Evolutionary conservation across 2,888 invertebrate species (phyloP).

Genomic region (Callinectes sapidus): DNA sequence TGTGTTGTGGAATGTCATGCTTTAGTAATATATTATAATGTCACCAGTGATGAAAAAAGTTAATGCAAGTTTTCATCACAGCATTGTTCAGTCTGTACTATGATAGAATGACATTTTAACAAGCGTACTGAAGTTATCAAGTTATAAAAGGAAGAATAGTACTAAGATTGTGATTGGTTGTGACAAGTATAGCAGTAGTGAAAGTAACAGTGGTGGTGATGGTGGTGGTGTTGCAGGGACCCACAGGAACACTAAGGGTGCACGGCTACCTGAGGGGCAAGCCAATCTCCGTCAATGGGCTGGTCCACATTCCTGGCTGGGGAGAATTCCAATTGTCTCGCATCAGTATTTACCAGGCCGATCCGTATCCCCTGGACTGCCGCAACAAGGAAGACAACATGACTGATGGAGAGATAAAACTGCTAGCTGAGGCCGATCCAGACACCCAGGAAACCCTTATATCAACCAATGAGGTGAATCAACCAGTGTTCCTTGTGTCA

Average conservation of each 20-base stretch:
- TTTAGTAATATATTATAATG: too few relatives aligned
- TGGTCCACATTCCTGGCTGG: slow-evolving; percentile 93
- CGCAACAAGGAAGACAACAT: slow-evolving; percentile 34
- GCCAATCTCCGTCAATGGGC: slow-evolving; percentile 88
- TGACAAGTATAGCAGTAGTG: background rate
- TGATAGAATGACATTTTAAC: too few relatives aligned
- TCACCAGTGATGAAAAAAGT: too few relatives aligned
- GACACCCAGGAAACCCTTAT: slow-evolving; percentile 58
- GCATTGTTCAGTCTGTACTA: too few relatives aligned
- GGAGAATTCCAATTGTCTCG: slow-evolving; percentile 94
- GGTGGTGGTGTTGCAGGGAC: slow-evolving; percentile 72
- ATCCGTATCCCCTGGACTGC: slow-evolving; percentile 81
- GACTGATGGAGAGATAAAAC: slow-evolving; percentile 43
- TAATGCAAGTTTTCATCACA: too few relatives aligned
- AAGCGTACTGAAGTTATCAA: too few relatives aligned
- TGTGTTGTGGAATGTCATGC: too few relatives aligned
- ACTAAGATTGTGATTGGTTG: too few relatives aligned
- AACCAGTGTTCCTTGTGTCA: background rate
- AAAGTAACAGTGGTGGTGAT: background rate
- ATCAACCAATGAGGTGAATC: slow-evolving; percentile 64
- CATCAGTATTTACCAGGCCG: slow-evolving; percentile 79
- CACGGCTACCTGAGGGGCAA: slow-evolving; percentile 90
- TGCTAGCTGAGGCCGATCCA: slow-evolving; percentile 62
- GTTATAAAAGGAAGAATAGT: too few relatives aligned
- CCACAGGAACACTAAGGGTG: slow-evolving; percentile 84